A percentile compares a stretch with the other conserved stretches of the same genome.
These are phyloP conservation scores for Aelia acuminata DNA, from an alignment of 2,888 invertebrate species.

Conservation along the genomic window DNA sequence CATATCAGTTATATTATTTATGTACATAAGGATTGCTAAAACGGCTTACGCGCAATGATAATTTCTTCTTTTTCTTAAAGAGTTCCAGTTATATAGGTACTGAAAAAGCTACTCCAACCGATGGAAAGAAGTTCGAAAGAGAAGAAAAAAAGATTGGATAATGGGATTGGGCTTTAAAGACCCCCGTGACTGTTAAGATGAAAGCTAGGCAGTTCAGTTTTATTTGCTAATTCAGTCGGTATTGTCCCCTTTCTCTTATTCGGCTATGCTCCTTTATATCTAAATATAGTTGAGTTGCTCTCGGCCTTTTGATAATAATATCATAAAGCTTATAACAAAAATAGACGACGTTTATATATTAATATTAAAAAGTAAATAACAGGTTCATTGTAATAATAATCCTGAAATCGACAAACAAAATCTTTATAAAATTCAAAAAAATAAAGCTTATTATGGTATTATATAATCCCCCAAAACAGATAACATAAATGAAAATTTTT, in stretches of 20 bases:
- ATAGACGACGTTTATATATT: too few species aligned
- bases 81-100: not conserved
- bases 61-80: not conserved
- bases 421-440: too few species aligned
- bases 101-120: not conserved
- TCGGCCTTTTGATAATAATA: not conserved
- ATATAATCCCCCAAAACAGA: too few species aligned
- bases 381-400: too few species aligned
- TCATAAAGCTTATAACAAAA: not conserved
- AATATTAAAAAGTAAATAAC: too few species aligned
- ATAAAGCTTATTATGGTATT: too few species aligned
- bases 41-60: too few species aligned
- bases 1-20: too few species aligned
- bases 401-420: too few species aligned
- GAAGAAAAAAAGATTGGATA: not conserved
- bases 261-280: not conserved
- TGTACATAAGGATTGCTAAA: too few species aligned
- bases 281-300: constrained; percentile 4
- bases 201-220: constrained; percentile 40
- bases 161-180: constrained; percentile 19
- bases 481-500: too few species aligned
- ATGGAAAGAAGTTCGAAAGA: not conserved
- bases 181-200: not conserved
- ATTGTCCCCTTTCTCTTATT: not conserved
- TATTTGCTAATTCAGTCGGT: constrained; percentile 7